Evolutionary conservation across 2,888 invertebrate genomes (phyloP), one percentile per base, ranked within the genome.

Genomic region (Lutraria lutraria): DNA sequence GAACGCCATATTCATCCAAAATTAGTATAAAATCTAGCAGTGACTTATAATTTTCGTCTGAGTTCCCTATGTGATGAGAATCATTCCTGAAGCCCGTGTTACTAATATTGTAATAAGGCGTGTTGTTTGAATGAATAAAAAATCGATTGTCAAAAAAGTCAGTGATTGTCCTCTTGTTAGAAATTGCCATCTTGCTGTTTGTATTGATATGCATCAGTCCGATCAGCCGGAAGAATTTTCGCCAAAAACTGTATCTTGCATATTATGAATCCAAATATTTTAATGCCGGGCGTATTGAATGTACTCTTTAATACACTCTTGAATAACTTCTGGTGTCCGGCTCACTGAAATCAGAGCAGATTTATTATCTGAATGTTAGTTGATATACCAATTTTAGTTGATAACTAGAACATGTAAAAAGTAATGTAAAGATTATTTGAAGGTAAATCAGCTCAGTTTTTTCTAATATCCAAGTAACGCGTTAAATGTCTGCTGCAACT

Each of bases 1-100:
- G 93, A 0, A 93, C 91, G 10, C 88, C 88, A 76, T 88, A 91
- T 31, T 93, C 87, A 83, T 91, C 90, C 13, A 93, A 84, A 21
- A 88, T 87, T n/a, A 85, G 88, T 53, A 92, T 90, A 25, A 90
- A 81, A 63, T 89, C 86, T 52, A 85, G 76, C 25, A 91, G 63
- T 15, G 56, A 34, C 19, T n/a, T 56, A 15, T 60, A 43, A 34
- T 60, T 53, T 21, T 54, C 81, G 21, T 52, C 53, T 34, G 25
- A 12, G 53, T 53, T 6, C 19, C 8, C n/a, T 19, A 34, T 19
- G 31, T 31, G 34, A 19, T 19, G 76, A 31, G 76, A 76, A 31
- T 34, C 34, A 34, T 76, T 76, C 19, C 15, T 76, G 19, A 31
- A 6, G 12, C 34, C 34, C 0, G 6, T 16, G 34, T 15, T 76